Conservation (phyloP, 2,888 invertebrate species). For the Tenthredo scrophulariae region DNA sequence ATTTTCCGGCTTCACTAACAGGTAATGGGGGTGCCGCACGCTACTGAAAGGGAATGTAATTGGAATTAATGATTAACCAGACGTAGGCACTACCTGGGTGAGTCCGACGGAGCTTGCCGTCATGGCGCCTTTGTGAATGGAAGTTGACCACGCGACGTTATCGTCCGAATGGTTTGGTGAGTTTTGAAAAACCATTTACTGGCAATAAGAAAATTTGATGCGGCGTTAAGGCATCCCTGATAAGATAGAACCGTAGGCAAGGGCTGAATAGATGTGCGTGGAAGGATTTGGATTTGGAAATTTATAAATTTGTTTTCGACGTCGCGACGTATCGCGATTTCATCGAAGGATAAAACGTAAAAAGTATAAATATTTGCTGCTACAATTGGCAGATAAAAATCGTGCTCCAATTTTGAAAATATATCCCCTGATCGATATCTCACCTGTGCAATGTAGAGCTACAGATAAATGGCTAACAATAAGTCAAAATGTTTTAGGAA, state of each 20-base stretch:
- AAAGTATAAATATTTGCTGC: neutral
- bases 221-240: conserved; percentile 8
- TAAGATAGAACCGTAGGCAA: neutral
- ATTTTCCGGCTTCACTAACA: conserved; percentile 36
- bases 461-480: conserved; percentile 2
- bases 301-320: neutral
- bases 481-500: neutral
- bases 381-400: neutral
- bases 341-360: neutral
- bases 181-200: neutral
- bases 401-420: neutral
- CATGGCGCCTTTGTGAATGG: conserved; percentile 34
- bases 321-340: neutral
- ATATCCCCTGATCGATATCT: neutral
- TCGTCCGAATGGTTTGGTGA: neutral
- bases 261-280: neutral
- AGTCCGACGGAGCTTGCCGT: conserved; percentile 37
- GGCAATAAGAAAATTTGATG: neutral
- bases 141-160: conserved; percentile 49
- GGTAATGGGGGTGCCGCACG: conserved; percentile 44
- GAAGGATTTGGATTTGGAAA: neutral
- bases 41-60: conserved; percentile 51
- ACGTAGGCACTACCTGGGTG: conserved; percentile 34
- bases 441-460: neutral
- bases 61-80: conserved; percentile 50